Evolutionary conservation across 1,140 invertebrate genomes (phyloP).

Genomic region (Macrotrachela quadricornifera): DNA sequence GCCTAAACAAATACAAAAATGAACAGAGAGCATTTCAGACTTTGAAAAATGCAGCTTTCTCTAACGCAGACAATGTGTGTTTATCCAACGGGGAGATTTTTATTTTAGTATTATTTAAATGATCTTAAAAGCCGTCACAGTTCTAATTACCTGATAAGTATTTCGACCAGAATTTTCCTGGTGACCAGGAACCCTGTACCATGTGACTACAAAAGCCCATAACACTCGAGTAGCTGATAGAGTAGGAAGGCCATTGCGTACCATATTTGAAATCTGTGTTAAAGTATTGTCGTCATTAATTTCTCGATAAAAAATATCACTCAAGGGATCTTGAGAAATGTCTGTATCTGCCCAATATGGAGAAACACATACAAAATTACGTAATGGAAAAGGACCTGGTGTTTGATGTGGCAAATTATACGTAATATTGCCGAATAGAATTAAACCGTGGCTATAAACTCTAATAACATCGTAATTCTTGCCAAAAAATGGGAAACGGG

Average conservation of each 20-base stretch:
- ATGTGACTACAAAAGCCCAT: neutral
- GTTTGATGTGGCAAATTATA: neutral
- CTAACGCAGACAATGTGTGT: no score
- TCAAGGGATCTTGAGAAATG: neutral
- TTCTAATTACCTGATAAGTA: neutral
- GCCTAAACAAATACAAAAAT: neutral
- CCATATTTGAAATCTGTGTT: neutral
- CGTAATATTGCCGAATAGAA: neutral
- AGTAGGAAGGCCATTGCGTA: neutral
- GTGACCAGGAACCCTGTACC: neutral
- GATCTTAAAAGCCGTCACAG: no score
- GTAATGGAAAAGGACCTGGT: neutral
- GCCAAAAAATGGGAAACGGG: neutral
- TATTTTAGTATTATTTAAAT: neutral
- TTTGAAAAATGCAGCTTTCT: no score
- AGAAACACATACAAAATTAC: neutral
- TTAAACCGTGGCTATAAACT: neutral
- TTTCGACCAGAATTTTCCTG: neutral
- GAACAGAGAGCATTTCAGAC: no score
- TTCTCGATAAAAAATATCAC: neutral
- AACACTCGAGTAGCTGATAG: neutral
- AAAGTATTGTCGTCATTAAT: neutral
- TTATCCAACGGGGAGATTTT: no score
- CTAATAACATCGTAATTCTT: neutral
- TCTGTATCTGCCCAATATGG: conserved; percentile 1